Evolutionary conservation across 2,113 vertebrate species (phyloP), one percentile per base, ranked within the genome.

Genomic region (Sarotherodon lohbergeri): DNA sequence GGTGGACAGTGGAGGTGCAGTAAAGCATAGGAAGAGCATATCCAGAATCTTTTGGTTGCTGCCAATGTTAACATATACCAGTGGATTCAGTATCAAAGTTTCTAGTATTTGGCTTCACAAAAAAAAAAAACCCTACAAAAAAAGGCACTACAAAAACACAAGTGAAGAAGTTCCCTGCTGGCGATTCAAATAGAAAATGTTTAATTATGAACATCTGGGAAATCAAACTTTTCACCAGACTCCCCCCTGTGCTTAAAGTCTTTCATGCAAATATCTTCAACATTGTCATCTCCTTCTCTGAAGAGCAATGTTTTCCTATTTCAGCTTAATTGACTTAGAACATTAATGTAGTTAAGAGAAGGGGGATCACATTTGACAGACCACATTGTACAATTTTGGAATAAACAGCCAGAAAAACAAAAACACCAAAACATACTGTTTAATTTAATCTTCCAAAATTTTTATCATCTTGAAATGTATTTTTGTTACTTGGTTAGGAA

Each of bases 21-120:
- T 91, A 96, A 97, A 96, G 95, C 89, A 89, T 89, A 95, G 96
- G 96, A 96, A 94, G 97, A 94, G 96, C 97, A 98, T 98, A 98
- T 96, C 96, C 96, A 98, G 96, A 98, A 98, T 98, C 96, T 96
- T 92, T 88, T 91, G 91, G 84, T 55, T 2, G 91, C 92, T 98
- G 98, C 98, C 98, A 99, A 99, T 97, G 97, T 97, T 98, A 99
- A 98, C 98, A 99, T 97, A 97, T 97, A 97, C 92, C 93, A 97
- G 96, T 97, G 94, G 97, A 97, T 98, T 98, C 96, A 88, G 97
- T 99, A 99, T 99, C 98, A 99, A 98, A 98, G 97, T 97, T 97
- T 97, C 96, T 96, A 97, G 95, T 98, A 97, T 98, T 98, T 98
- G 98, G 97, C 96, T 98, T 97, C 97, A 97, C 94, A 98, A 98